Conservation (phyloP, 2,888 invertebrate species). For the Taphrorychus bicolor region DNA sequence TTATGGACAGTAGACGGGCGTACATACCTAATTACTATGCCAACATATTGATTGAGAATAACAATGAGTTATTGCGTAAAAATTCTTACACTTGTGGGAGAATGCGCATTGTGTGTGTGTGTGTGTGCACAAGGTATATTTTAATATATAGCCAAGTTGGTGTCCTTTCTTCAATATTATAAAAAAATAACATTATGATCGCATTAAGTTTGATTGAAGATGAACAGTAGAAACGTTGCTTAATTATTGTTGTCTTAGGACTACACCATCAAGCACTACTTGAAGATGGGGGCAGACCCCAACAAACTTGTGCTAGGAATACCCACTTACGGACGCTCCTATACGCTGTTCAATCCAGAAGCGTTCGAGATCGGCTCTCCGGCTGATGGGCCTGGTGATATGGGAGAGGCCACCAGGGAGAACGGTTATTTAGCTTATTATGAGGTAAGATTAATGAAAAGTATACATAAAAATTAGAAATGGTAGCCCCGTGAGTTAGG, state of each 20-base stretch:
- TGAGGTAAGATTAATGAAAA: slow-evolving; percentile 69
- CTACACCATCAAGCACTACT: slow-evolving; percentile 82
- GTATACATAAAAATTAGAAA: background rate
- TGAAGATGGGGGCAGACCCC: slow-evolving; percentile 79
- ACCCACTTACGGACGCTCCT: slow-evolving; percentile 90
- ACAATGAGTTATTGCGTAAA: background rate
- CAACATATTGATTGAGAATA: slow-evolving; percentile 3
- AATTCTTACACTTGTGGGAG: too few species aligned
- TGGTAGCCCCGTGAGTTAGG: too few species aligned
- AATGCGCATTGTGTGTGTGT: too few species aligned
- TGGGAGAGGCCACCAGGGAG: slow-evolving; percentile 90
- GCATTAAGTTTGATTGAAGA: too few species aligned
- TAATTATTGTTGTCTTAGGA: too few species aligned
- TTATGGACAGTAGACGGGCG: background rate
- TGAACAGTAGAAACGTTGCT: too few species aligned
- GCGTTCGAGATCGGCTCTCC: slow-evolving; percentile 87
- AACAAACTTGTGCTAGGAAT: slow-evolving; percentile 86
- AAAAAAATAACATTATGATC: too few species aligned
- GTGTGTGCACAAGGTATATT: too few species aligned
- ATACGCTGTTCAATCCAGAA: slow-evolving; percentile 85
- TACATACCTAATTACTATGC: background rate
- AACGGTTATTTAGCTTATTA: slow-evolving; percentile 93
- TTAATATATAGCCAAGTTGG: too few species aligned
- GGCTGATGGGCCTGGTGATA: slow-evolving; percentile 88
- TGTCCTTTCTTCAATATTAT: too few species aligned